These are phyloP conservation scores for Neodiprion virginianus DNA, from an alignment of 1,140 invertebrate genomes.

Conservation along the genomic window DNA sequence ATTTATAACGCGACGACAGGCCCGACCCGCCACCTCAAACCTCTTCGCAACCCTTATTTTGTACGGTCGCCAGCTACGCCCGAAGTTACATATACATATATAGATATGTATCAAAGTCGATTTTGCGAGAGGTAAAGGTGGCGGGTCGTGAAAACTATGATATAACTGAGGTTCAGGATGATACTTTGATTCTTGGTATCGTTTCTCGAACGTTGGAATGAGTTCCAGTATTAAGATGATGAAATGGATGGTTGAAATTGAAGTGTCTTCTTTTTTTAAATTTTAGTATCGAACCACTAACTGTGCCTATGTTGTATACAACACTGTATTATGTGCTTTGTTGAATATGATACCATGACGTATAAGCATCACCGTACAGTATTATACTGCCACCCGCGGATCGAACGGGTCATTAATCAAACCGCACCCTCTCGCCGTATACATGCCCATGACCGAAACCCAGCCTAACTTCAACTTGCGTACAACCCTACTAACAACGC, in stretches of 20 bases:
- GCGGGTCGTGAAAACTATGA: no score
- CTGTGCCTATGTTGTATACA: no score
- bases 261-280: no score
- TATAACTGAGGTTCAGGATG: no score
- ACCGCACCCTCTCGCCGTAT: slow-evolving; percentile 56
- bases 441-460: slow-evolving; percentile 20
- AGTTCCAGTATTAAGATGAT: no score
- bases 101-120: slow-evolving; percentile 46
- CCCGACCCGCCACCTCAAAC: slow-evolving; percentile 26
- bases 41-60: slow-evolving; percentile 23
- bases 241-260: no score
- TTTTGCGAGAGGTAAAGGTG: no score
- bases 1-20: slow-evolving; percentile 49
- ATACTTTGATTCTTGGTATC: no score
- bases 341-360: slow-evolving; percentile 55
- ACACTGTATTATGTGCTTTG: neutral
- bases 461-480: neutral
- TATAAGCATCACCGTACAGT: slow-evolving; percentile 42
- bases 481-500: slow-evolving; percentile 11
- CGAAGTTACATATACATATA: no score
- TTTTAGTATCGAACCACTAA: no score
- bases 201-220: no score
- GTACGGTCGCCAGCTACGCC: slow-evolving; percentile 29
- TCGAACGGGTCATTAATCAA: slow-evolving; percentile 63
- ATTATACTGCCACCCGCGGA: slow-evolving; percentile 28